Percentiles rank a stretch among this genome's conserved stretches.
phyloP scores from a whole-genome alignment of 2,113 vertebrate species.

The Pelmatolapia mariae region DNA sequence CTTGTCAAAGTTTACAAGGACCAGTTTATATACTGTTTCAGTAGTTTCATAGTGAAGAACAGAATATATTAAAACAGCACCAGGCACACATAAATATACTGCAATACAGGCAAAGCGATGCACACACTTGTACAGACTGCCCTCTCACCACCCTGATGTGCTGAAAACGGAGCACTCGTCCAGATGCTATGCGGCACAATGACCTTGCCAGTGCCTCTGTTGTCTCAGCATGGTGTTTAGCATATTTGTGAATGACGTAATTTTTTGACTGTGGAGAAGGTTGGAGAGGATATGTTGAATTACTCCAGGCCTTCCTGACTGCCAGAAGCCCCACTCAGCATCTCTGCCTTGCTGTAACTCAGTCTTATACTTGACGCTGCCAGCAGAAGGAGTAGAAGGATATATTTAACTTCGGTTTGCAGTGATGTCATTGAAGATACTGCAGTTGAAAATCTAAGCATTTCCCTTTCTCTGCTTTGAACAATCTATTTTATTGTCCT shows the following conservation, averaged over 20 bases:
- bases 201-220: slow-evolving; percentile 69
- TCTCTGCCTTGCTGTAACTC: slow-evolving; percentile 62
- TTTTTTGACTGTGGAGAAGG: slow-evolving; percentile 53
- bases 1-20: background rate
- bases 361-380: slow-evolving; percentile 53
- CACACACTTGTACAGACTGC: background rate
- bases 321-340: slow-evolving; percentile 68
- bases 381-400: slow-evolving; percentile 50
- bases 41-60: background rate
- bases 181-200: slow-evolving; percentile 73
- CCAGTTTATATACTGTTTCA: background rate
- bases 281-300: slow-evolving; percentile 65
- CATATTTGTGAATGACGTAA: slow-evolving; percentile 72
- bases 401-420: slow-evolving; percentile 51
- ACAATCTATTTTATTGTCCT: slow-evolving; percentile 18
- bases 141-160: slow-evolving; percentile 37
- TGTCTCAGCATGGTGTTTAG: slow-evolving; percentile 66
- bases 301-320: slow-evolving; percentile 53
- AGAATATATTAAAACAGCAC: background rate
- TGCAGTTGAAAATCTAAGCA: slow-evolving; percentile 11
- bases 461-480: background rate
- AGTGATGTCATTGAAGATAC: slow-evolving; percentile 52
- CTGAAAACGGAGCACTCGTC: slow-evolving; percentile 34
- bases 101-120: background rate
- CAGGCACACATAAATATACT: background rate